Evolutionary conservation across 2,113 vertebrate species (phyloP).

Genomic region (Zingel zingel): DNA sequence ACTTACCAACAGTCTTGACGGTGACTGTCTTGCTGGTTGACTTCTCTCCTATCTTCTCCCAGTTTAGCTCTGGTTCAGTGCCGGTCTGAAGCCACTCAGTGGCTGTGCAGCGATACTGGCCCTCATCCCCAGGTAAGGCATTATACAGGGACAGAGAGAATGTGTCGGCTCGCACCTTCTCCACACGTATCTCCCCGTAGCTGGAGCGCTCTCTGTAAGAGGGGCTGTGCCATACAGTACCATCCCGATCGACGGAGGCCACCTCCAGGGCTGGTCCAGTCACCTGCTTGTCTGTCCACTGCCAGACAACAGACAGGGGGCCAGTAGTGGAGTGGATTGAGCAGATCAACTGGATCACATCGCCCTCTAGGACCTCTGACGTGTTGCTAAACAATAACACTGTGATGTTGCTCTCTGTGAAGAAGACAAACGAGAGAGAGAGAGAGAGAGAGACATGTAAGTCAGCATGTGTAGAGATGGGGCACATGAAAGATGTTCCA

Average conservation of each 20-base stretch:
- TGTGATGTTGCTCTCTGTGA: slow-evolving; percentile 93
- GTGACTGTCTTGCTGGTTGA: slow-evolving; percentile 84
- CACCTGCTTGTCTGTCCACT: slow-evolving; percentile 87
- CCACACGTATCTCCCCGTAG: slow-evolving; percentile 91
- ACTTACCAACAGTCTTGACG: slow-evolving; percentile 94
- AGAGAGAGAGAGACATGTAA: not conserved
- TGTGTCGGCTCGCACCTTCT: slow-evolving; percentile 85
- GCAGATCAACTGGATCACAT: slow-evolving; percentile 91
- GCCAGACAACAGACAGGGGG: slow-evolving; percentile 91
- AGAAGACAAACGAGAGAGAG: not conserved
- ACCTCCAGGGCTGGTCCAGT: slow-evolving; percentile 84
- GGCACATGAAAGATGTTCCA: slow-evolving; percentile 9
- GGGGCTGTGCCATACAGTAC: slow-evolving; percentile 87
- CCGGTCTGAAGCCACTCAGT: slow-evolving; percentile 89
- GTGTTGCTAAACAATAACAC: slow-evolving; percentile 91
- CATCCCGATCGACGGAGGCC: slow-evolving; percentile 90
- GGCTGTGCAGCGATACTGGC: slow-evolving; percentile 92
- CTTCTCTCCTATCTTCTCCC: slow-evolving; percentile 92
- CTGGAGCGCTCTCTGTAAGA: slow-evolving; percentile 89
- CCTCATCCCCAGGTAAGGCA: slow-evolving; percentile 90
- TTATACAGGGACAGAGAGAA: slow-evolving; percentile 92
- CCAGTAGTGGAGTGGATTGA: slow-evolving; percentile 84
- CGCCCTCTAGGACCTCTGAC: slow-evolving; percentile 91
- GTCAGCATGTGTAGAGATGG: slow-evolving; percentile 1
- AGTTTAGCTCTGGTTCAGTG: slow-evolving; percentile 85